A percentile compares a stretch with the other conserved stretches of the same genome.
Evolutionary conservation across 2,888 invertebrate genomes (phyloP).

Genomic region (Tolmerus cingulatus): DNA sequence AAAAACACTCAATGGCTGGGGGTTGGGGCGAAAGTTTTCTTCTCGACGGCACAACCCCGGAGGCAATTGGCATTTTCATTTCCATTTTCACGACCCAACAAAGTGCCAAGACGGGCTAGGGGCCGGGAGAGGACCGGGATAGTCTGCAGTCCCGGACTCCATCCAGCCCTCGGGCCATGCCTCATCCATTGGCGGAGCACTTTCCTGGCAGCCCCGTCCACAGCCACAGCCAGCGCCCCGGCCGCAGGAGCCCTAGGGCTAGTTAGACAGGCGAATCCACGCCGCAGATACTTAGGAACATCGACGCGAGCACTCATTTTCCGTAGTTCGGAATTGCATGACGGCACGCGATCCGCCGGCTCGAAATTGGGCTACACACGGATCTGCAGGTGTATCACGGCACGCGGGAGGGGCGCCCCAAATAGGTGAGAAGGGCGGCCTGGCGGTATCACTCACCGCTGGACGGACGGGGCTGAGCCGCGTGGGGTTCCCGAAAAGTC

Average conservation of each 20-base stretch:
- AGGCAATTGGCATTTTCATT: constrained; percentile 44
- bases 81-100: constrained; percentile 26
- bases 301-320: constrained; percentile 42
- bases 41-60: constrained; percentile 10
- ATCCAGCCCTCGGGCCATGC: background rate
- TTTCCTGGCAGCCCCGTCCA: background rate
- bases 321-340: constrained; percentile 59
- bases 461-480: background rate
- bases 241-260: background rate
- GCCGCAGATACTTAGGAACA: background rate
- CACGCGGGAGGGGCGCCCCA: background rate
- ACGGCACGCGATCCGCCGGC: constrained; percentile 57
- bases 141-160: background rate
- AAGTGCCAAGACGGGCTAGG: constrained; percentile 2
- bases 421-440: constrained; percentile 28
- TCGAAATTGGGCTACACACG: constrained; percentile 40
- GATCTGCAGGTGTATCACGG: constrained; percentile 4
- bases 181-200: constrained; percentile 2
- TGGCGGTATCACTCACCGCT: background rate
- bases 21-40: constrained; percentile 3
- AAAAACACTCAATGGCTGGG: background rate
- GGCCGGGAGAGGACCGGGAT: background rate
- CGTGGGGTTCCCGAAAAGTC: background rate
- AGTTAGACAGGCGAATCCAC: background rate
- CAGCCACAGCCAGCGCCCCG: background rate